phyloP scores from a whole-genome alignment of 2,888 invertebrate genomes.

The Acleris emargana region DNA sequence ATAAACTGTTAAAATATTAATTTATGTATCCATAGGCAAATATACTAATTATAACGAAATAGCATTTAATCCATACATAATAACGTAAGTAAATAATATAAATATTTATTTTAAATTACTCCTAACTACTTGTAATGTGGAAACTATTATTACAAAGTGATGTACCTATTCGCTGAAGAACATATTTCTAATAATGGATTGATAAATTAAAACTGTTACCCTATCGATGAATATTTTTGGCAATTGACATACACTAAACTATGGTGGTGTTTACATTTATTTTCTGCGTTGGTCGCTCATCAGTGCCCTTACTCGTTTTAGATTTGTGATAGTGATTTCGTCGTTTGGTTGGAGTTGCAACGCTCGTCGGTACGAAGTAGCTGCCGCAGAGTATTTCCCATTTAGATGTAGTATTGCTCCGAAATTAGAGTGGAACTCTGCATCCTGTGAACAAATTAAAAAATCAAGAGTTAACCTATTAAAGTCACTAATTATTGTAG shows the following conservation, averaged over 20 bases:
- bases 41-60: conserved; percentile 27
- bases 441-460: conserved; percentile 84
- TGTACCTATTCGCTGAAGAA: conserved; percentile 11
- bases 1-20: background rate
- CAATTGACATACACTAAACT: conserved; percentile 72
- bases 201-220: conserved; percentile 38
- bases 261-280: conserved; percentile 44
- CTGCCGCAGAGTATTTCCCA: conserved; percentile 94
- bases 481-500: no score
- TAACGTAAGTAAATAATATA: conserved; percentile 43
- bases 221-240: conserved; percentile 64
- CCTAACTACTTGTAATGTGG: conserved; percentile 35
- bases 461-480: no score
- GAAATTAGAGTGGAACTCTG: conserved; percentile 95
- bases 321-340: conserved; percentile 93
- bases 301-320: conserved; percentile 83
- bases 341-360: conserved; percentile 94
- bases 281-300: conserved; percentile 70
- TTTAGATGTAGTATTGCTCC: conserved; percentile 97
- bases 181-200: conserved; percentile 30
- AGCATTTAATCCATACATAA: conserved; percentile 42
- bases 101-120: conserved; percentile 37
- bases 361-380: conserved; percentile 93
- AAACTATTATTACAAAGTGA: conserved; percentile 33
- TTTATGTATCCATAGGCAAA: no score